These are phyloP conservation scores for Tyria jacobaeae DNA, from an alignment of 2,888 invertebrate genomes.

Conservation along the genomic window DNA sequence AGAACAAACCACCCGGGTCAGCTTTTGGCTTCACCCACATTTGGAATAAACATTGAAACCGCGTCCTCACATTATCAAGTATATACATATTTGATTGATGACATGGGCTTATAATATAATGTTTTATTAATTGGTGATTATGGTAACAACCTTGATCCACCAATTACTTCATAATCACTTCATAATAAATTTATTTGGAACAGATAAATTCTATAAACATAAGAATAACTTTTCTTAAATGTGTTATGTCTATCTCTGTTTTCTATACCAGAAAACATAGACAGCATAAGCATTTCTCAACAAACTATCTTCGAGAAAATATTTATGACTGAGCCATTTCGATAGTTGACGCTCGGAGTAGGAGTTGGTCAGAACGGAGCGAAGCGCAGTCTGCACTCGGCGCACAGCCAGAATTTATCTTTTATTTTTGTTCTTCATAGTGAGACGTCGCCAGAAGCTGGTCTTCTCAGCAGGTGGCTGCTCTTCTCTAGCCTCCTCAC, in stretches of 20 bases:
- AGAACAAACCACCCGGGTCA: background rate
- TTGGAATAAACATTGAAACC: background rate
- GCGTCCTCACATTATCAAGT: conserved; percentile 2
- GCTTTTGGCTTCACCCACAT: background rate
- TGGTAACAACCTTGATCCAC: background rate
- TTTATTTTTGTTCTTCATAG: conserved; percentile 90
- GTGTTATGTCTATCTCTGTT: conserved; percentile 6
- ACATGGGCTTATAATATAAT: background rate
- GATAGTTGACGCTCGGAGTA: conserved; percentile 18
- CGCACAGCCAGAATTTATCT: conserved; percentile 79
- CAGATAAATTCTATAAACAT: background rate
- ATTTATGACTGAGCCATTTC: conserved; percentile 2
- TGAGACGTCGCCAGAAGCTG: conserved; percentile 90
- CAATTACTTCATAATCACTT: background rate
- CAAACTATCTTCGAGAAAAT: conserved; percentile 6
- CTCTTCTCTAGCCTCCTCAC: conserved; percentile 78
- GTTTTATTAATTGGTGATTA: background rate
- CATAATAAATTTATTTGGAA: conserved; percentile 13
- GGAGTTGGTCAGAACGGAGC: conserved; percentile 59
- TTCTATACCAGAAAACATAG: conserved; percentile 2
- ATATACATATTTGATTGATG: background rate
- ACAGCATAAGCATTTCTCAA: conserved; percentile 4
- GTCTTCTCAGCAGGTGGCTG: conserved; percentile 86
- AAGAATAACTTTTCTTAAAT: conserved; percentile 5
- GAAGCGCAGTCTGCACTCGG: conserved; percentile 53